These are phyloP conservation scores for Stenoptilia bipunctidactyla DNA, from an alignment of 2,888 invertebrate species.

Conservation along the genomic window DNA sequence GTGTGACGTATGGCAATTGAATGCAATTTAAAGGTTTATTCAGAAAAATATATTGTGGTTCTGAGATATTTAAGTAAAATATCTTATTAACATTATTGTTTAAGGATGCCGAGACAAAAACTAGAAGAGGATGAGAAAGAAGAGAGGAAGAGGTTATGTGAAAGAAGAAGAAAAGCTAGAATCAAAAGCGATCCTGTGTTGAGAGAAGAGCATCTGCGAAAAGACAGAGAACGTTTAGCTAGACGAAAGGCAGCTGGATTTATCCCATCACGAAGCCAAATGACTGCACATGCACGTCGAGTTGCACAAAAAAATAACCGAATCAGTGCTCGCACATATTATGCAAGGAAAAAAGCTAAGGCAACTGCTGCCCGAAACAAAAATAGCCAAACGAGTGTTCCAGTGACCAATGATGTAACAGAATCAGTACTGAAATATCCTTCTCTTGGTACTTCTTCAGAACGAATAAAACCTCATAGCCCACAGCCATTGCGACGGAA, in stretches of 20 bases:
- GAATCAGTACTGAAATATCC: not conserved
- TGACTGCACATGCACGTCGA: conserved; percentile 3
- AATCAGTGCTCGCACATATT: conserved; percentile 7
- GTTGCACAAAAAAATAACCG: conserved; percentile 5
- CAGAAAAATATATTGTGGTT: too few relatives aligned
- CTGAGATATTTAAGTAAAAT: too few relatives aligned
- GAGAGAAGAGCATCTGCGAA: conserved; percentile 7
- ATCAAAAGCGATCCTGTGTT: conserved; percentile 7
- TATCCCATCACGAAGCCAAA: conserved; percentile 5
- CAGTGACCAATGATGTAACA: not conserved
- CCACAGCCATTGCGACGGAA: conserved; percentile 2
- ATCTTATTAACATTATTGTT: not conserved
- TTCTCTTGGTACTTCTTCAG: conserved; percentile 1
- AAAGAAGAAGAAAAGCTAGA: conserved; percentile 9
- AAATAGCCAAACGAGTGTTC: too few relatives aligned
- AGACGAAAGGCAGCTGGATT: conserved; percentile 8
- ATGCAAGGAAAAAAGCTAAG: conserved; percentile 6
- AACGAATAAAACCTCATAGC: conserved; percentile 4
- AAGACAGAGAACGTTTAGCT: conserved; percentile 9
- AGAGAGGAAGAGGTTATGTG: conserved; percentile 6
- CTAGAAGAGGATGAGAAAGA: conserved; percentile 5
- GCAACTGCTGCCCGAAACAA: too few relatives aligned
- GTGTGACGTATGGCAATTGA: too few relatives aligned
- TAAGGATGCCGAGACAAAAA: conserved; percentile 8
- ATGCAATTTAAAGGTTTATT: too few relatives aligned